Percentiles rank a stretch among this genome's conserved stretches.
These are phyloP conservation scores for Neosalanx taihuensis DNA, from an alignment of 2,797 vertebrate genomes.

Conservation along the genomic window DNA sequence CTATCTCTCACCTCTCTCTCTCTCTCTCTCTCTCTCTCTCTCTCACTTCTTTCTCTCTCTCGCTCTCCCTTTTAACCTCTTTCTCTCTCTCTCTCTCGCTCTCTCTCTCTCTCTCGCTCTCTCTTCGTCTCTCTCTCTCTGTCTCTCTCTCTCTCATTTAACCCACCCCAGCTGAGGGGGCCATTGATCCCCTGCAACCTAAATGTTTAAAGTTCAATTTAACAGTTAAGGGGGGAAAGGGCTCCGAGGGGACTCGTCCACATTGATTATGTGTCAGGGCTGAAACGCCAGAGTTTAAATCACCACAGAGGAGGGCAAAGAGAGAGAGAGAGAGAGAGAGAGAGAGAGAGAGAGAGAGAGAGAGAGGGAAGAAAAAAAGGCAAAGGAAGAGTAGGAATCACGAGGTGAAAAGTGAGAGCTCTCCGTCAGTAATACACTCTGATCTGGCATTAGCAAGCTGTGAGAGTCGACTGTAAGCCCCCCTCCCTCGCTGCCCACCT, in stretches of 20 bases:
- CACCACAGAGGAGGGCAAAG: conserved; percentile 46
- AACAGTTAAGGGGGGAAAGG: conserved; percentile 93
- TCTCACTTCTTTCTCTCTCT: neutral
- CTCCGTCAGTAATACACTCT: conserved; percentile 30
- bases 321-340: no score
- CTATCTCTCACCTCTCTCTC: conserved; percentile 1
- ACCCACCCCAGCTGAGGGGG: conserved; percentile 73
- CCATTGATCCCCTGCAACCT: conserved; percentile 92
- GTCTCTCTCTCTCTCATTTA: neutral
- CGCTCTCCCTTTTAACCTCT: neutral
- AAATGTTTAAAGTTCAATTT: conserved; percentile 98
- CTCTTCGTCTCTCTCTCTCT: conserved; percentile 1
- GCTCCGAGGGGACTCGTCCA: conserved; percentile 79
- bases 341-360: neutral
- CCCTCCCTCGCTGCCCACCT: neutral
- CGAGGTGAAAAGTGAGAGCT: conserved; percentile 18
- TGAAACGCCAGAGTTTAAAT: conserved; percentile 90
- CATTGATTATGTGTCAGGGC: conserved; percentile 97
- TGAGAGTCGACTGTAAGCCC: neutral
- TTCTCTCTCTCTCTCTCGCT: conserved; percentile 9
- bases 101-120: neutral
- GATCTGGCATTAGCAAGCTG: conserved; percentile 14
- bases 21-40: neutral
- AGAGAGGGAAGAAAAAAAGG: conserved; percentile 13
- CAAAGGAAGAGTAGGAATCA: neutral